Evolutionary conservation across 2,797 vertebrate species (phyloP).

Genomic region (Pristis pectinata): DNA sequence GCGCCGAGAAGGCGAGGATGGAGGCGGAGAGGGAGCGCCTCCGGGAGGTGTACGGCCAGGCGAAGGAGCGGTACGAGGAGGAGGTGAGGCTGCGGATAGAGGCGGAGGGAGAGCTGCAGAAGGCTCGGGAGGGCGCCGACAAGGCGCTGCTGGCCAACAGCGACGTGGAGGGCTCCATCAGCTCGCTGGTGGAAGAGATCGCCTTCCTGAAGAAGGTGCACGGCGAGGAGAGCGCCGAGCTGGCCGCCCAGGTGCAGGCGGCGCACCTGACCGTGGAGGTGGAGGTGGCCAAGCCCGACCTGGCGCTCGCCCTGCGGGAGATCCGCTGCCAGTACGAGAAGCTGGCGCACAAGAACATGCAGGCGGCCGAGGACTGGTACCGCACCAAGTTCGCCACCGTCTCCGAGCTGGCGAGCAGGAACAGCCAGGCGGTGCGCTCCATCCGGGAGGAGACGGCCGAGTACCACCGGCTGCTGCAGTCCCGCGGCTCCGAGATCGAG

Average conservation of each 20-base stretch:
- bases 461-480: slow-evolving; percentile 70
- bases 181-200: slow-evolving; percentile 62
- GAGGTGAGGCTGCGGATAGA: slow-evolving; percentile 51
- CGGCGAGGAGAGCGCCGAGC: slow-evolving; percentile 60
- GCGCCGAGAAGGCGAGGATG: slow-evolving; percentile 61
- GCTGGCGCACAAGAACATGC: slow-evolving; percentile 69
- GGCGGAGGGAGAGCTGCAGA: slow-evolving; percentile 58
- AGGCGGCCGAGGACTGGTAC: slow-evolving; percentile 70
- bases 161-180: slow-evolving; percentile 57
- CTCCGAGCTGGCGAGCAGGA: slow-evolving; percentile 62
- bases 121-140: slow-evolving; percentile 55
- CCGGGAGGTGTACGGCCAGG: slow-evolving; percentile 52
- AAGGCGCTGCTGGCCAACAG: slow-evolving; percentile 54
- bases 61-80: slow-evolving; percentile 57
- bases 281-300: slow-evolving; percentile 65
- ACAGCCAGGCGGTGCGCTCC: slow-evolving; percentile 66
- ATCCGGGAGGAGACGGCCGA: slow-evolving; percentile 74
- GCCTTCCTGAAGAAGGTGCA: slow-evolving; percentile 67
- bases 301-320: slow-evolving; percentile 65
- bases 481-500: slow-evolving; percentile 70
- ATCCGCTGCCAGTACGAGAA: slow-evolving; percentile 71
- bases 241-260: slow-evolving; percentile 61
- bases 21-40: slow-evolving; percentile 62
- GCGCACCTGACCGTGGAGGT: slow-evolving; percentile 55
- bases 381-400: slow-evolving; percentile 65